These are phyloP conservation scores for Hyalella azteca DNA, from an alignment of 2,888 invertebrate genomes.

Conservation along the genomic window DNA sequence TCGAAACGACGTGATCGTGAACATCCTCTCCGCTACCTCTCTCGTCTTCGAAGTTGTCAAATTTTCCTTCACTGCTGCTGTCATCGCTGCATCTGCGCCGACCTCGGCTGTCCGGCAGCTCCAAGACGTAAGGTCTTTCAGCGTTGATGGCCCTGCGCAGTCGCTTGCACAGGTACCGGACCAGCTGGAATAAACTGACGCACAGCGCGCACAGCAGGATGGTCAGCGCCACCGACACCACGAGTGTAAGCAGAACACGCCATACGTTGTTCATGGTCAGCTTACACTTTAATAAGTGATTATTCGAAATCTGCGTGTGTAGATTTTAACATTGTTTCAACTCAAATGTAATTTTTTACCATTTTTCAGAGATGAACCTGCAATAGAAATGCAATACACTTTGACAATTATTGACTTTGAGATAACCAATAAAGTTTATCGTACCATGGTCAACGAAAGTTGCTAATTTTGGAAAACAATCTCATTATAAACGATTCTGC, in stretches of 20 bases:
- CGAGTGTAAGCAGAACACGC: neutral
- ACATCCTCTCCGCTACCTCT: neutral
- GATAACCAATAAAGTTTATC: neutral
- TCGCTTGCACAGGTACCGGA: neutral
- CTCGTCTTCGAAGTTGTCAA: neutral
- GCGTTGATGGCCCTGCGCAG: neutral
- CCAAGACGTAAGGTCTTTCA: conserved; percentile 16
- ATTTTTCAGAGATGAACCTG: neutral
- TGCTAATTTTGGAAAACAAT: too few relatives aligned
- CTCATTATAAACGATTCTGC: too few relatives aligned
- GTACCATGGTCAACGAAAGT: too few relatives aligned
- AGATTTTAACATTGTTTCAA: neutral
- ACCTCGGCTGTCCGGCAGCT: neutral
- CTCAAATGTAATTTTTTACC: neutral
- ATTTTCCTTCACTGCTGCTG: neutral
- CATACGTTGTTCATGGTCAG: neutral
- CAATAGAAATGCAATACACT: neutral
- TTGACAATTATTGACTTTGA: neutral
- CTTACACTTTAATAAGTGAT: neutral
- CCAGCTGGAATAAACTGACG: neutral
- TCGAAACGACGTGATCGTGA: neutral
- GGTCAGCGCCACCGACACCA: neutral
- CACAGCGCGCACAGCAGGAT: conserved; percentile 5
- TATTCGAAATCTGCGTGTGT: neutral
- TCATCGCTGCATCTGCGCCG: neutral